These are phyloP conservation scores for Drosophila bocqueti DNA, from an alignment of 1,140 invertebrate genomes.

Conservation along the genomic window DNA sequence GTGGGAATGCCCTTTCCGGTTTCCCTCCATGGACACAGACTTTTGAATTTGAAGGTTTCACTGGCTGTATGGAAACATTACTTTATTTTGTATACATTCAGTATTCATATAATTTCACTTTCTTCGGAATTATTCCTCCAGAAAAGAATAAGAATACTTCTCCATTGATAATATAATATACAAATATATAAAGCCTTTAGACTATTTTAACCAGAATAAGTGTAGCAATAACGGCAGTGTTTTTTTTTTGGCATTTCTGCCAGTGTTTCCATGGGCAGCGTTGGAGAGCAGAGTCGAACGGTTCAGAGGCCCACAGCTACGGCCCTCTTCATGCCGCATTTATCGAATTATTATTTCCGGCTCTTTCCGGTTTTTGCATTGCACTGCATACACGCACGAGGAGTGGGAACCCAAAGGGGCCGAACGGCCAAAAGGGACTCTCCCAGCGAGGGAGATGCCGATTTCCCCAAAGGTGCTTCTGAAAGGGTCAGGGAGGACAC, in stretches of 20 bases:
- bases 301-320: conserved; percentile 27
- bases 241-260: not conserved
- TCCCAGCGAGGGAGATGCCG: conserved; percentile 20
- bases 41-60: too few species aligned
- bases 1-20: too few species aligned
- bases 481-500: not conserved
- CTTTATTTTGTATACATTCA: too few species aligned
- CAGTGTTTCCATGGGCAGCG: conserved; percentile 1
- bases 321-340: conserved; percentile 70
- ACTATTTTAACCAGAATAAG: too few species aligned
- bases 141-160: too few species aligned
- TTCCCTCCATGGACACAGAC: too few species aligned
- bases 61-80: too few species aligned
- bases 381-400: conserved; percentile 22
- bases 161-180: too few species aligned
- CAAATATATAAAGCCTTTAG: too few species aligned
- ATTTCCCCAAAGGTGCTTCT: not conserved
- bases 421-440: not conserved
- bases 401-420: not conserved
- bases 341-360: conserved; percentile 85
- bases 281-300: conserved; percentile 28
- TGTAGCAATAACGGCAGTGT: too few species aligned
- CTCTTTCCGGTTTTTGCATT: conserved; percentile 53
- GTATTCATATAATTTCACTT: too few species aligned
- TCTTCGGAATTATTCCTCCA: too few species aligned